Base-by-base conservation (phyloP, 2,797 vertebrate genomes). In the Coreius guichenoti region DNA sequence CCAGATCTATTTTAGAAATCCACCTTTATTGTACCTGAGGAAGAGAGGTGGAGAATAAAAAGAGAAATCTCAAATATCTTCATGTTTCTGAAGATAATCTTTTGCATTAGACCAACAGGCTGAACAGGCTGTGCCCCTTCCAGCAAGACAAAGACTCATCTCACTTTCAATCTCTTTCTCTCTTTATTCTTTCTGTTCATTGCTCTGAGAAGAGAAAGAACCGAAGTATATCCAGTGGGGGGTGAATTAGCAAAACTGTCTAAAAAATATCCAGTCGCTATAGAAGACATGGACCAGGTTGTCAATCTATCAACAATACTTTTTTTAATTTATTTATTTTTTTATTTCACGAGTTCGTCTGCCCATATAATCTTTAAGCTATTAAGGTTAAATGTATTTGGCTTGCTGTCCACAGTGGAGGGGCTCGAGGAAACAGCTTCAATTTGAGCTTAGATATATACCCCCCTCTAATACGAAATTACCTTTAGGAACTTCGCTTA, bases 161-260 rank as follows among this genome's bases (percentile, higher is more conserved):
- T 68, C 68, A 49, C 29, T 63, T 47, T 61, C 29, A 72, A 26
- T 80, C 54, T 33, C 5, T n/a, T 43, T 58, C 17, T 45, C 6
- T 33, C 51, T 85, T 72, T 63, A 31, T 80, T 51, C 26, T 36
- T 26, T 79, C 49, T 61, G 49, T 80, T 72, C 29, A 54, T 31
- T 54, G 17, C n/a, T 26, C 47, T 39, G 54, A 73, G 31, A 65
- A 80, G 4, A 74, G 67, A 85, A 61, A n/a, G 26, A 70, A 72
- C 29, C 21, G 29, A 58, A 79, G 39, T 33, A 47, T 47, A 72
- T 47, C 45, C 17, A n/a, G 51, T 31, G 77, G 17, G 67, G 49
- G 23, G 36, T 85, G 39, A 63, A 56, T 80, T 85, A 49, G 67
- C 51, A 63, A 51, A 85, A 80, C 65, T 76, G 33, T 84, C 73